These are phyloP conservation scores for Papilio dardanus DNA, from an alignment of 1,140 invertebrate species.

Conservation along the genomic window DNA sequence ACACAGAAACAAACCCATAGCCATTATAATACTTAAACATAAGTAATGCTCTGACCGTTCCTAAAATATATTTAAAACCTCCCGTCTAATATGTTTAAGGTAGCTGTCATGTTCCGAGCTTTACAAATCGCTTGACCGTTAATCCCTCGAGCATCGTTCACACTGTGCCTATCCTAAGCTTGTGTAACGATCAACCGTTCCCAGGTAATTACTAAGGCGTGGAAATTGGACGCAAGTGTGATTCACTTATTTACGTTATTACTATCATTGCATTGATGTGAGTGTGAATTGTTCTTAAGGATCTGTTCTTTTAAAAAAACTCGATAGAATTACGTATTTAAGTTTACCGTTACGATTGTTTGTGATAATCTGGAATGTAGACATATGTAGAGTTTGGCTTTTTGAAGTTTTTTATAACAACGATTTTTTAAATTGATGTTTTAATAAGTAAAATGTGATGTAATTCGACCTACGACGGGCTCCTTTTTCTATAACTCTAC, in stretches of 20 bases:
- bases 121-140: neutral
- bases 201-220: constrained; percentile 5
- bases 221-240: constrained; percentile 22
- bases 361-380: too few relatives aligned
- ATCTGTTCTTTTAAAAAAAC: neutral
- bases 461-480: too few relatives aligned
- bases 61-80: neutral
- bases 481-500: too few relatives aligned
- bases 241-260: constrained; percentile 9
- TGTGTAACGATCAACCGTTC: constrained; percentile 20
- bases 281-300: neutral
- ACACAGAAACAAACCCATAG: too few relatives aligned
- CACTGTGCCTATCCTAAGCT: neutral
- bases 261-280: constrained; percentile 12
- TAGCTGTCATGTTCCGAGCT: neutral
- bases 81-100: constrained; percentile 3
- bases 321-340: neutral
- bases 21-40: too few relatives aligned
- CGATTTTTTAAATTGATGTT: too few relatives aligned
- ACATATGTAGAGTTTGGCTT: too few relatives aligned
- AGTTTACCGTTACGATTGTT: neutral
- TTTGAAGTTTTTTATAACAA: too few relatives aligned
- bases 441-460: too few relatives aligned
- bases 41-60: neutral
- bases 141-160: constrained; percentile 14